phyloP scores from a whole-genome alignment of 92 coral and sea anemone species.

The Micromussa lordhowensis region DNA sequence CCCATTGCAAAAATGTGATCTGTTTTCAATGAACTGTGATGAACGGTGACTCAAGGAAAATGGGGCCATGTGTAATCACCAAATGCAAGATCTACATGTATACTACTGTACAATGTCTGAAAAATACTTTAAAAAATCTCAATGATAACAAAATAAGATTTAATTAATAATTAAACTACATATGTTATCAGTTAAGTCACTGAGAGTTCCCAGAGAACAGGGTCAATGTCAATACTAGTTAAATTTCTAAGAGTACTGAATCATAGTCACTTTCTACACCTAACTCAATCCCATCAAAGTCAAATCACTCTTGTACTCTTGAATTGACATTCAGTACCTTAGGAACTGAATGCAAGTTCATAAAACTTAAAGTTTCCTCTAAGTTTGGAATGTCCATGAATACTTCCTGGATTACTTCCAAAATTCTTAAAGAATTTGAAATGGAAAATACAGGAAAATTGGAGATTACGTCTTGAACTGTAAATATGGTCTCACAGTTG shows the following conservation, averaged over 20 bases:
- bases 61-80: constrained; percentile 7
- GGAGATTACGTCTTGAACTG: constrained; percentile 28
- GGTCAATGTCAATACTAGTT: constrained; percentile 1
- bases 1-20: not conserved
- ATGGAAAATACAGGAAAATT: constrained; percentile 62
- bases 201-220: constrained; percentile 24
- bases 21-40: not conserved
- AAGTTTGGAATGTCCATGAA: constrained; percentile 66
- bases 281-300: constrained; percentile 22
- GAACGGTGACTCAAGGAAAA: constrained; percentile 6
- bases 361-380: constrained; percentile 33
- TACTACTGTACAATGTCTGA: not conserved
- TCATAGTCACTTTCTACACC: constrained; percentile 16
- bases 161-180: constrained; percentile 1
- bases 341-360: constrained; percentile 20
- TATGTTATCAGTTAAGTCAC: not conserved
- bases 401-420: constrained; percentile 71
- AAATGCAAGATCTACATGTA: constrained; percentile 8
- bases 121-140: not conserved
- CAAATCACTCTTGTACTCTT: constrained; percentile 19
- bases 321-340: not conserved
- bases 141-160: not conserved
- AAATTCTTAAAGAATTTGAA: no score
- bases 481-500: constrained; percentile 54
- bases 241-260: constrained; percentile 4